Conservation (phyloP, 1,140 invertebrate species). For the Chymomyza costata region DNA sequence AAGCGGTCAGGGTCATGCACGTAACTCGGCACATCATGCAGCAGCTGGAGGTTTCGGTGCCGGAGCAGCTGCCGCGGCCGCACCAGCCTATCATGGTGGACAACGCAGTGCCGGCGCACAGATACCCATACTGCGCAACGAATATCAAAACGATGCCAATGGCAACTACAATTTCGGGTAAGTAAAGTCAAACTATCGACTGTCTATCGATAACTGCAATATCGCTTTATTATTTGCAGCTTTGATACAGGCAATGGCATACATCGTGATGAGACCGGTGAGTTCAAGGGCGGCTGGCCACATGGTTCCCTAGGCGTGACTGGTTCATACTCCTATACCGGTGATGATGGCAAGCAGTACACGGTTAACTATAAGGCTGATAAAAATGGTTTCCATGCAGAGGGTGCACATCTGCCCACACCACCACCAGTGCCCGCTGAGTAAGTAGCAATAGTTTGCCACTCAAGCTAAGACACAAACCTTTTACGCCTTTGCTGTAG, state of each 20-base stretch:
- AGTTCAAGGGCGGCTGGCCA: conserved; percentile 75
- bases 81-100: conserved; percentile 1
- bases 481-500: conserved; percentile 1
- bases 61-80: conserved; percentile 10
- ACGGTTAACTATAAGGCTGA: conserved; percentile 83
- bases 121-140: conserved; percentile 77
- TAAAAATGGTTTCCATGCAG: conserved; percentile 78
- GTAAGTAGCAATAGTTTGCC: conserved; percentile 56
- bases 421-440: conserved; percentile 78
- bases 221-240: conserved; percentile 48
- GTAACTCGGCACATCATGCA: conserved; percentile 1
- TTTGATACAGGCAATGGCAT: conserved; percentile 80
- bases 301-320: conserved; percentile 79
- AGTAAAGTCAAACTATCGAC: conserved; percentile 35
- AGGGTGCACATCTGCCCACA: conserved; percentile 87
- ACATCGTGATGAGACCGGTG: conserved; percentile 77
- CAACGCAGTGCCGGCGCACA: conserved; percentile 47
- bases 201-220: background rate
- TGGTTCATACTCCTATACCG: conserved; percentile 80
- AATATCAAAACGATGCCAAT: conserved; percentile 76
- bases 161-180: conserved; percentile 80
- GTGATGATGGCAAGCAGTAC: conserved; percentile 79
- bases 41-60: conserved; percentile 4
- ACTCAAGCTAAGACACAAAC: background rate
- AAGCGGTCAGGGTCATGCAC: conserved; percentile 33